Evolutionary conservation across 1,140 invertebrate species (phyloP).

Genomic region (Drosophila elegans): DNA sequence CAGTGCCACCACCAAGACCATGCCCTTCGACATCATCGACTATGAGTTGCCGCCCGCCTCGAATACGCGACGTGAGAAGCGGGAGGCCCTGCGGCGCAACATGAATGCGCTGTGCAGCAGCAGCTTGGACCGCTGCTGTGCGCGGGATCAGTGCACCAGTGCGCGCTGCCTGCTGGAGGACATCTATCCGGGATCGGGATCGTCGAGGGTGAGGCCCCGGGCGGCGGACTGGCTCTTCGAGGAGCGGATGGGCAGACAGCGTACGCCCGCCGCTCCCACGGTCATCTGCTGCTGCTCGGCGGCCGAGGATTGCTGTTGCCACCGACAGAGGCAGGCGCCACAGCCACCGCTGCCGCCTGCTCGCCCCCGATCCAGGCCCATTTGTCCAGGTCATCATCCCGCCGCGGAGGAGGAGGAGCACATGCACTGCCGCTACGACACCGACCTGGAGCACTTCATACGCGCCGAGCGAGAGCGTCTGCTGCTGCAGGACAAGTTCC

Average conservation of each 20-base stretch:
- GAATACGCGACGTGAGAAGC: slow-evolving; percentile 67
- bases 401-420: slow-evolving; percentile 83
- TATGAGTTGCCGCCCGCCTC: slow-evolving; percentile 76
- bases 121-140: slow-evolving; percentile 76
- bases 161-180: slow-evolving; percentile 80
- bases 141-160: slow-evolving; percentile 79
- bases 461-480: slow-evolving; percentile 78
- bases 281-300: slow-evolving; percentile 75
- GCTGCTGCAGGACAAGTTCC: slow-evolving; percentile 80
- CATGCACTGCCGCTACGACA: slow-evolving; percentile 83
- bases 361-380: slow-evolving; percentile 36
- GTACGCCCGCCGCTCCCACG: slow-evolving; percentile 35
- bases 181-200: slow-evolving; percentile 64
- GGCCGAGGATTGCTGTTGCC: slow-evolving; percentile 81
- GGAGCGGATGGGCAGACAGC: slow-evolving; percentile 48
- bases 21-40: slow-evolving; percentile 83
- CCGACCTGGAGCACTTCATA: slow-evolving; percentile 83
- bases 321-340: slow-evolving; percentile 59
- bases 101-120: slow-evolving; percentile 73
- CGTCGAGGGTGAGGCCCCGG: slow-evolving; percentile 34
- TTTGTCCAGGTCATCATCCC: slow-evolving; percentile 79
- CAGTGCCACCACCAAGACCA: slow-evolving; percentile 77
- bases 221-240: slow-evolving; percentile 74
- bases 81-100: slow-evolving; percentile 73
- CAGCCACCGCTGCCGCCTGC: slow-evolving; percentile 28